A percentile compares a stretch with the other conserved stretches of the same genome.
Conservation (phyloP, 2,797 vertebrate species). For the Philypnodon macrostomus region DNA sequence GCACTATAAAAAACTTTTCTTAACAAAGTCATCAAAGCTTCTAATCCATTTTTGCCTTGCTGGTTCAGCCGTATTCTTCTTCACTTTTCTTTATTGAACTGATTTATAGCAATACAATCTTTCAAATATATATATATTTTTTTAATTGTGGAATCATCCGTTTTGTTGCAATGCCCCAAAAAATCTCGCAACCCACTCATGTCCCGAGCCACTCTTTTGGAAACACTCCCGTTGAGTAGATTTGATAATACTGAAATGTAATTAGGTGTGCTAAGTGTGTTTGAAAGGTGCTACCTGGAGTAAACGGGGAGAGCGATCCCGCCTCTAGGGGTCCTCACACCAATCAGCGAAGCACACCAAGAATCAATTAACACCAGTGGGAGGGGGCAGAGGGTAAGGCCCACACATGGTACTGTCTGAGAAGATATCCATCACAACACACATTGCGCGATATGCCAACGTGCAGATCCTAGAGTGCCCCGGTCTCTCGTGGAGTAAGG, state of each 20-base stretch:
- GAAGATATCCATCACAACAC: constrained; percentile 77
- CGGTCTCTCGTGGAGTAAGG: constrained; percentile 74
- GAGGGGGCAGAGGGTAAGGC: constrained; percentile 81
- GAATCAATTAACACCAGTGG: constrained; percentile 86
- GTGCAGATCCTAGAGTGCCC: constrained; percentile 62
- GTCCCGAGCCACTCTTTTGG: constrained; percentile 10
- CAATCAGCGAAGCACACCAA: constrained; percentile 81
- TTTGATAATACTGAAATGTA: constrained; percentile 18
- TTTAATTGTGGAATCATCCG: not conserved
- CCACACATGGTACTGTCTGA: constrained; percentile 78
- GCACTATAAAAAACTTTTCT: not conserved
- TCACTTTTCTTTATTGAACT: no score
- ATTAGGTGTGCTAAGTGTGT: constrained; percentile 17
- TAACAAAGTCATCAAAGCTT: not conserved
- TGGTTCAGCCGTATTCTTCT: no score
- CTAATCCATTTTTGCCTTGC: no score
- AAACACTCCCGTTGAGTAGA: constrained; percentile 28
- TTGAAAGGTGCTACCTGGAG: constrained; percentile 45
- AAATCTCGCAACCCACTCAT: not conserved
- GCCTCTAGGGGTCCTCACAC: constrained; percentile 83
- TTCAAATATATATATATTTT: not conserved
- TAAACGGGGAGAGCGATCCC: constrained; percentile 58
- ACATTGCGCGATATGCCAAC: constrained; percentile 56
- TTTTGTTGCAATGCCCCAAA: not conserved
- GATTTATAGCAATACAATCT: no score